Evolutionary conservation across 2,797 vertebrate genomes (phyloP).

Genomic region (Otolemur crassicaudatus): DNA sequence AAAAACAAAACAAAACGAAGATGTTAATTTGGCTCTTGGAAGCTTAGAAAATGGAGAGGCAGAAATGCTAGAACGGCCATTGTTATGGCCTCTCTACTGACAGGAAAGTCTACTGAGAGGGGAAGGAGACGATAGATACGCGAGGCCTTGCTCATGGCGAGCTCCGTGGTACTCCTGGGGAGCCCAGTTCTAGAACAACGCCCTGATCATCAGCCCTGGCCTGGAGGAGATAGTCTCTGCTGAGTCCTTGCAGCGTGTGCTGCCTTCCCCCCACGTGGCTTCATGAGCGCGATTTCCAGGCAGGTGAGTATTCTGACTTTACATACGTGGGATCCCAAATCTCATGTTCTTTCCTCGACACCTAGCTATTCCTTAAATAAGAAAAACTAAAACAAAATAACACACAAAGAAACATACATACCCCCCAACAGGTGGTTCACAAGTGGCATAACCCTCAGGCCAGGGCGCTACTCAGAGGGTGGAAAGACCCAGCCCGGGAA

Average conservation of each 20-base stretch:
- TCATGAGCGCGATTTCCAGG: background rate
- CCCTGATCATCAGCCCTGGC: too few species aligned
- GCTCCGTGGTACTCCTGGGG: too few species aligned
- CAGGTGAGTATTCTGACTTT: background rate
- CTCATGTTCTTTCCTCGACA: background rate
- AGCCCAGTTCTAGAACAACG: background rate
- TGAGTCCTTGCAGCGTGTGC: background rate
- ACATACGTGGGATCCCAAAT: background rate
- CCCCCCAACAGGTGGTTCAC: background rate
- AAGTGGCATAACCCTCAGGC: background rate
- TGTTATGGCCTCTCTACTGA: too few species aligned
- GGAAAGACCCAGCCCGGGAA: background rate
- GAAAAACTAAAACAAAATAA: background rate
- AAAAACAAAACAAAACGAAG: background rate
- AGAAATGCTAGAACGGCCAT: background rate
- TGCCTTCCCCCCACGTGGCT: rapidly evolving
- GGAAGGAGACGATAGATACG: background rate
- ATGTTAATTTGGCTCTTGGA: background rate
- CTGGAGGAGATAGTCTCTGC: background rate
- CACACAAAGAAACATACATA: background rate
- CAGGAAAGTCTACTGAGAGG: too few species aligned
- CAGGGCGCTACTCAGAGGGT: background rate
- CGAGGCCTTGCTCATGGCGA: background rate
- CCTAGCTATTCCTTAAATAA: background rate
- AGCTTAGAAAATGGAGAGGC: background rate